Percentiles rank a stretch among this genome's conserved stretches.
phyloP scores from a whole-genome alignment of 2,888 invertebrate genomes.

The Silvanus unidentatus region DNA sequence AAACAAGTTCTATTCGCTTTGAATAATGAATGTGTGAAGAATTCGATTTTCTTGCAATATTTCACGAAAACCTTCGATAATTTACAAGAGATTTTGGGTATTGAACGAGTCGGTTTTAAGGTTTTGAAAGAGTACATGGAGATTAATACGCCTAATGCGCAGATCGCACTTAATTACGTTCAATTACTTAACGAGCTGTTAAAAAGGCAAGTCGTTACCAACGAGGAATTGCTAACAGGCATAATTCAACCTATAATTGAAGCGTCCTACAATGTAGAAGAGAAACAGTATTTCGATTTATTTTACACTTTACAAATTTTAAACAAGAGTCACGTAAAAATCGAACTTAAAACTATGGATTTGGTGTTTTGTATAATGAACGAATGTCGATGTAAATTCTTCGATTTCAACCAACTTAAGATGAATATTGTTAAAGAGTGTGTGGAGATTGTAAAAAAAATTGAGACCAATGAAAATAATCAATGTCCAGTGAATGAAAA shows the following conservation, averaged over 20 bases:
- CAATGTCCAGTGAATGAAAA: slow-evolving; percentile 6
- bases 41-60: slow-evolving; percentile 22
- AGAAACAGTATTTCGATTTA: slow-evolving; percentile 11
- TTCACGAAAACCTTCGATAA: slow-evolving; percentile 22
- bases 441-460: slow-evolving; percentile 20
- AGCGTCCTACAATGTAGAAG: slow-evolving; percentile 2
- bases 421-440: slow-evolving; percentile 26
- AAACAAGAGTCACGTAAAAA: no score
- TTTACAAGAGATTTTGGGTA: no score
- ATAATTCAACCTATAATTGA: slow-evolving; percentile 18
- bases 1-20: slow-evolving; percentile 26
- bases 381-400: slow-evolving; percentile 30
- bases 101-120: no score
- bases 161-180: slow-evolving; percentile 22
- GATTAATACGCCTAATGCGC: no score
- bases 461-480: no score
- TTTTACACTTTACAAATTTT: slow-evolving; percentile 6
- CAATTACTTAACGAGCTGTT: slow-evolving; percentile 29
- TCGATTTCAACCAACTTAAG: slow-evolving; percentile 28
- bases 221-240: slow-evolving; percentile 16
- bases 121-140: no score
- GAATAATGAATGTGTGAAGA: slow-evolving; percentile 34
- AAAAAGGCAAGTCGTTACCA: slow-evolving; percentile 23
- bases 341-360: slow-evolving; percentile 8
- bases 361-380: slow-evolving; percentile 27